Evolutionary conservation across 2,113 vertebrate genomes (phyloP), one percentile per base, ranked within the genome.

Genomic region (Amphiprion percula): DNA sequence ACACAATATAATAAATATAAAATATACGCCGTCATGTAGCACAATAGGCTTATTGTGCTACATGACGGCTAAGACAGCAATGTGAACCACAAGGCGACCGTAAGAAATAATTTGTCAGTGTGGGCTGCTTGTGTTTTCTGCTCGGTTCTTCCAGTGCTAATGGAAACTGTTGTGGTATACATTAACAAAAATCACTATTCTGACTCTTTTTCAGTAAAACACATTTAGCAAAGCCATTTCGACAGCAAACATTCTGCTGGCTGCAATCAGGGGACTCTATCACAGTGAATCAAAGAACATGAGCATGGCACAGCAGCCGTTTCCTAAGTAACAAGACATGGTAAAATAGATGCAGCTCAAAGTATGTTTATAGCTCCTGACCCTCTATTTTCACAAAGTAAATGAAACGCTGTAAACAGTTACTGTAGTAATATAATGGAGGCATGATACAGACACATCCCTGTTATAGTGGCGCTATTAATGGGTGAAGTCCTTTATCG

Each of bases 161-260:
- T 33, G 3, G 28, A 37, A 9, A 26, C 23, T 78, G 30, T 26
- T 59, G 54, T 49, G 24, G 50, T 65, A 15, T 50, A 78, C 54
- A 55, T 55, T 33, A 26, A 66, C 26, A 15, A 49, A 50, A n/a
- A 10, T 55, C n/a, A 19, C 6, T 30, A 47, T 56, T 64, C 23
- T 30, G 7, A 6, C 19, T 33, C 23, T 9, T 61, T 52, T 71
- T 61, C 6, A 28, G 17, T 41, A 24, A 58, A 64, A 56, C 64
- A 50, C 55, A 30, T 44, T 49, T 5, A 24, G 9, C 30, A 58
- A 54, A 58, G 10, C 19, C 19, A 5, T n/a, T 39, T 19, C 17
- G 19, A 41, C 47, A 39, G n/a, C 10, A 64, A 44, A 63, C 23
- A 17, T 23, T 16, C 19, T 39, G 21, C 1, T 28, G 28, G 56